phyloP scores from a whole-genome alignment of 2,888 invertebrate species.

The Melinaea marsaeus region DNA sequence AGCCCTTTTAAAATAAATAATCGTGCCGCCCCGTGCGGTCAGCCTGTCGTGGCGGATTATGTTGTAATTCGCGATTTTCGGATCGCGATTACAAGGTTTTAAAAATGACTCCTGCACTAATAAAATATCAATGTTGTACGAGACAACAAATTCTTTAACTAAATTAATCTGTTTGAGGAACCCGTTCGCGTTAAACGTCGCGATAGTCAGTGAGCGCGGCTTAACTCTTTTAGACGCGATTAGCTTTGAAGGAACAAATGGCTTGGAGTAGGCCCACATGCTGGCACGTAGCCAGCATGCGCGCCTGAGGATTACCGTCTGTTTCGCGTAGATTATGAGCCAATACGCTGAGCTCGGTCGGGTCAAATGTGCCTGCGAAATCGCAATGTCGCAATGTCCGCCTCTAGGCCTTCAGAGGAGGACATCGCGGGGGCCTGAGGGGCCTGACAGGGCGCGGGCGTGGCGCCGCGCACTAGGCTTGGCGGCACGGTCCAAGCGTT shows the following conservation, averaged over 20 bases:
- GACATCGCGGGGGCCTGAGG: too few relatives aligned
- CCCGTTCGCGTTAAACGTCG: neutral
- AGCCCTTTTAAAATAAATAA: too few relatives aligned
- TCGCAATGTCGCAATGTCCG: neutral
- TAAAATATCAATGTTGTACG: neutral
- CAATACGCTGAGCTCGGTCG: neutral
- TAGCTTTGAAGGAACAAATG: too few relatives aligned
- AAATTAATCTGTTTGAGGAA: neutral
- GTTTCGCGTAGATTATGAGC: neutral
- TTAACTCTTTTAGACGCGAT: too few relatives aligned
- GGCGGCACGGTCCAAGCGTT: too few relatives aligned
- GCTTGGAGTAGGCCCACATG: too few relatives aligned
- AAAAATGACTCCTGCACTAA: slow-evolving; percentile 5
- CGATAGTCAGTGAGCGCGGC: neutral
- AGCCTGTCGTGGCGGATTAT: neutral
- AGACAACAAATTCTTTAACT: neutral
- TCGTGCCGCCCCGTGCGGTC: too few relatives aligned
- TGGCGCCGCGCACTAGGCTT: too few relatives aligned
- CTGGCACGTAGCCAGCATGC: too few relatives aligned
- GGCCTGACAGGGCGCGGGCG: too few relatives aligned
- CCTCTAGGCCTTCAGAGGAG: too few relatives aligned
- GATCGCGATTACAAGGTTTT: neutral
- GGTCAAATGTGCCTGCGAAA: neutral
- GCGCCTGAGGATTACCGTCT: neutral
- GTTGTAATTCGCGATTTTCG: slow-evolving; percentile 2